Base-by-base conservation (phyloP, 2,888 invertebrate genomes). In the Norana najaformis region DNA sequence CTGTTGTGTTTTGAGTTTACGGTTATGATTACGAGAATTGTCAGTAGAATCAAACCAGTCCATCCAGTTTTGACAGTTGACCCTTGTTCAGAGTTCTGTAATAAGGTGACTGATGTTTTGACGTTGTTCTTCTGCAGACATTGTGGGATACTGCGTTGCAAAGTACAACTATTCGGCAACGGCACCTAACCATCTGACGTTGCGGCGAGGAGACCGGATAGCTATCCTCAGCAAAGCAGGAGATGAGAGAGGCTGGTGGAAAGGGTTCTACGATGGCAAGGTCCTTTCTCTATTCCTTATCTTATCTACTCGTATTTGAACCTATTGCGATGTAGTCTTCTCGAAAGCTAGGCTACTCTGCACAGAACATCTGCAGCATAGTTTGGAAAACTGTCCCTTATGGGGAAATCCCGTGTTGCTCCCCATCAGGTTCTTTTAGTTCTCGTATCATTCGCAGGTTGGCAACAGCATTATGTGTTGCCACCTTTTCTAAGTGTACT, bases 171-270 rank as follows among this genome's bases (percentile, higher is more conserved):
- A 94, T 90, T 93, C 94, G 38, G 94, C 94, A 39, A 94, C 94
- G 30, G 94, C 95, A 93, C 95, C 96, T n/a, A 96, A 97, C 93
- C 98, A 98, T 95, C 95, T 98, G 93, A 96, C 97, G 91, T 95
- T 99, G 91, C 96, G 96, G 90, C 96, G 97, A 90, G 98, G 98
- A 36, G 97, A 97, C 94, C 96, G 97, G 93, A 96, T 99, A 90
- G 96, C 97, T 89, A 96, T 99, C 91, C 96, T 97, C 92, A 97
- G 97, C 95, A 98, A 98, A 94, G 97, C 97, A 94, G 98, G 97
- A n/a, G 97, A 97, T 94, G 96, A 97, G 93, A 97, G 97, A 93
- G 98, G 98, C 92, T 98, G 98, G 98, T 98, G 98, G 98, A 98
- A 98, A 94, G 98, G 98, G 35, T 96, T 96, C 93, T 95, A 96